Evolutionary conservation across 2,888 invertebrate species (phyloP), one percentile per base, ranked within the genome.

Genomic region (Eristalis arbustorum): DNA sequence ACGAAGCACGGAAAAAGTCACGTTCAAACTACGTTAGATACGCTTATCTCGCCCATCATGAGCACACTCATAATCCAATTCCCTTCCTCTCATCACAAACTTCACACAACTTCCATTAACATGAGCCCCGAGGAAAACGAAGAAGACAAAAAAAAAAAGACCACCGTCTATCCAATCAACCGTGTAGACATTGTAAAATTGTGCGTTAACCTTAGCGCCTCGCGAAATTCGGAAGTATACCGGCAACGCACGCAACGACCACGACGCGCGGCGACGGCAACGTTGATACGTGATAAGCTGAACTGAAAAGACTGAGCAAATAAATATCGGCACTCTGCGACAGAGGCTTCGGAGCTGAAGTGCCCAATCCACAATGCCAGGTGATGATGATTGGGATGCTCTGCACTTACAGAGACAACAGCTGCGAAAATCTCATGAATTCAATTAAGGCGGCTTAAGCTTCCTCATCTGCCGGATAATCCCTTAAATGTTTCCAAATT

Each of bases 151-250:
- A 71, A 79, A 79, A 59, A 18, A 31, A 31, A 31, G 6, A n/a
- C n/a, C n/a, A n/a, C 31, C 4, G 8, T 56, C n/a, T 62, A 77
- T 14, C 64, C 73, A 85, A 81, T 77, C 61, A 81, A 62, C 61
- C 85, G 73, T 73, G 72, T 56, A 77, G 73, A 77, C 61, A 85
- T 85, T 81, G 85, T 81, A 85, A 81, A 85, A 85, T 81, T 69
- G 76, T 61, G 73, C 73, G 81, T 73, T 59, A 76, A 73, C 40
- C 63, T 69, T 81, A 75, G 71, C 74, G 78, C 40, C 69, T 49
- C 61, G 59, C 49, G 63, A 66, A 69, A 34, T 74, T 66, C 31
- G 59, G 34, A 40, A 18, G n/a, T n/a, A 23, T 23, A 63, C 37
- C 40, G 42, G 23, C 37, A 14, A 42, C 40, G 42, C 22, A 40